Conservation (phyloP, 2,113 vertebrate genomes). For the Tetrao urogallus region DNA sequence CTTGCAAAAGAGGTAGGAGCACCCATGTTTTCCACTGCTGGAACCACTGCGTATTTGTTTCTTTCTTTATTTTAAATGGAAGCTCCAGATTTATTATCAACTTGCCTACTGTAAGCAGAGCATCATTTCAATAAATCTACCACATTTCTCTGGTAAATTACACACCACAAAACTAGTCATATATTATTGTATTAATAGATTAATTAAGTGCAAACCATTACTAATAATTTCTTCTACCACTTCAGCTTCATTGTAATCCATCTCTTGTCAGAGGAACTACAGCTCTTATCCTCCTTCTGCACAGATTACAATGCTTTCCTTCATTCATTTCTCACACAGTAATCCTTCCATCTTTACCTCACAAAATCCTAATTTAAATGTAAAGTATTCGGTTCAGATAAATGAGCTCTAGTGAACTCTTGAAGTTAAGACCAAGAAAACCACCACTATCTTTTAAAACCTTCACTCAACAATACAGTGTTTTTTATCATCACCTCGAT, state of each 20-base stretch:
- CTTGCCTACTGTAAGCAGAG: constrained; percentile 7
- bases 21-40: not conserved
- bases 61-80: not conserved
- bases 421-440: constrained; percentile 25
- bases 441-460: constrained; percentile 36
- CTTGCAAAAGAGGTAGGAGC: not conserved
- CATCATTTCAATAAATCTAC: constrained; percentile 32
- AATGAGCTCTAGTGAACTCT: constrained; percentile 47
- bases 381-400: constrained; percentile 63
- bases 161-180: constrained; percentile 9
- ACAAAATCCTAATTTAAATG: constrained; percentile 74
- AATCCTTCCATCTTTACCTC: constrained; percentile 74
- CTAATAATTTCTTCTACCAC: constrained; percentile 67
- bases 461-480: constrained; percentile 24
- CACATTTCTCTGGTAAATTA: constrained; percentile 16
- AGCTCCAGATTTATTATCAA: constrained; percentile 5
- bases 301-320: constrained; percentile 50
- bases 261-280: constrained; percentile 65
- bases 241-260: constrained; percentile 68
- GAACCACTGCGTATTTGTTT: not conserved
- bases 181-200: constrained; percentile 48
- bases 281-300: constrained; percentile 61
- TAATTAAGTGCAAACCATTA: constrained; percentile 66
- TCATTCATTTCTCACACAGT: constrained; percentile 66
- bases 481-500: constrained; percentile 36